Conservation (phyloP, 2,113 vertebrate genomes). For the Lipotes vexillifer region DNA sequence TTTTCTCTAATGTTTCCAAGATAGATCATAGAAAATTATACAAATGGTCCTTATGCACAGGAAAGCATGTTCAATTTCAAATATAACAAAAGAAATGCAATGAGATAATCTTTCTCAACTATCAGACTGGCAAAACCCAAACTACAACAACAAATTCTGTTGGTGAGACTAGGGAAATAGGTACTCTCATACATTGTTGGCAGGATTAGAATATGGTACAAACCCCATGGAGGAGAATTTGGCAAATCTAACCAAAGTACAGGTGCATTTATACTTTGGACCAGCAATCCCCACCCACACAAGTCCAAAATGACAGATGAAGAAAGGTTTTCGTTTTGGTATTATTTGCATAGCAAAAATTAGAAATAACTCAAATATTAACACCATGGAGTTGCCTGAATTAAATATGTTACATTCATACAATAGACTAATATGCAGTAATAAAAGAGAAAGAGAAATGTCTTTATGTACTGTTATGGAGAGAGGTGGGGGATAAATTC, state of each 20-base stretch:
- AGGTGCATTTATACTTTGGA: not conserved
- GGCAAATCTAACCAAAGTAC: not conserved
- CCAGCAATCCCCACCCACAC: not conserved
- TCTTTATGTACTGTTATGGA: not conserved
- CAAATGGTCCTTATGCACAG: not conserved
- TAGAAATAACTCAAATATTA: not conserved
- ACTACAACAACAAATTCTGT: not conserved
- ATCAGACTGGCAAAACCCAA: not conserved
- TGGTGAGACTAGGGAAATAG: not conserved
- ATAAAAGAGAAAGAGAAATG: not conserved
- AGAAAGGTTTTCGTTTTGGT: not conserved
- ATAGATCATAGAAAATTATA: not conserved
- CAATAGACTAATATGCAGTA: not conserved
- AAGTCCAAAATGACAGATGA: not conserved
- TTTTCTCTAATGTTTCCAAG: not conserved
- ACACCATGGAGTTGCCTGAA: not conserved
- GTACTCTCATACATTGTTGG: not conserved
- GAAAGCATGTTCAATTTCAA: not conserved
- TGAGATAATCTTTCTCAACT: not conserved
- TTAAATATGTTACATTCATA: not conserved
- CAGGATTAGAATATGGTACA: not conserved
- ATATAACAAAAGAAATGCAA: not conserved
- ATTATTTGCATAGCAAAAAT: not conserved
- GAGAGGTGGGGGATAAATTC: not conserved
- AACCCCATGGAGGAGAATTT: not conserved